phyloP scores from a whole-genome alignment of 2,888 invertebrate genomes.

The Hypselothyrea guttata region DNA sequence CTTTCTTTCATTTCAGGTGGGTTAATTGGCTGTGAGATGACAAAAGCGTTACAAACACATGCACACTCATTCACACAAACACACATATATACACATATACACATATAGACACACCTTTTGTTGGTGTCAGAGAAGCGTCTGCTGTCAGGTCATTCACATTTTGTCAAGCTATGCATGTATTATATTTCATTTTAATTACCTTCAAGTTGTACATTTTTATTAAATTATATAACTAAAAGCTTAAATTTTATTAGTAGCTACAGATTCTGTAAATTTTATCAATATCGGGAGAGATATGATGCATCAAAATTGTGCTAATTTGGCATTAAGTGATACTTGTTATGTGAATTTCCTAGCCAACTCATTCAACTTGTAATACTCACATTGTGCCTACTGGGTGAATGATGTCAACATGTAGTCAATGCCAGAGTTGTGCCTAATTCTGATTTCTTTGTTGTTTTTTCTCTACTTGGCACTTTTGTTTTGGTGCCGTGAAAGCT shows the following conservation, averaged over 20 bases:
- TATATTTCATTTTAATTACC: too few relatives aligned
- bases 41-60: slow-evolving; percentile 50
- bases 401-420: slow-evolving; percentile 28
- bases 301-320: too few relatives aligned
- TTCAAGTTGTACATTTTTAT: too few relatives aligned
- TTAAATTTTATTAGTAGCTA: too few relatives aligned
- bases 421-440: slow-evolving; percentile 4
- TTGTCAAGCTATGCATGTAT: background rate
- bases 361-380: background rate
- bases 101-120: slow-evolving; percentile 19
- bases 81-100: slow-evolving; percentile 4
- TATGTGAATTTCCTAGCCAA: too few relatives aligned
- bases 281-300: too few relatives aligned
- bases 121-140: background rate
- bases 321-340: too few relatives aligned
- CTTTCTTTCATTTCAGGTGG: slow-evolving; percentile 51
- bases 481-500: slow-evolving; percentile 34
- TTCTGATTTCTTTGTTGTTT: slow-evolving; percentile 37
- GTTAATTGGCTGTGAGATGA: slow-evolving; percentile 66
- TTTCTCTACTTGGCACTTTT: slow-evolving; percentile 45
- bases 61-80: slow-evolving; percentile 4
- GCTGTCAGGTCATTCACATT: slow-evolving; percentile 47
- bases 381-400: background rate
- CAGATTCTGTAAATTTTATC: too few relatives aligned
- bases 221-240: too few relatives aligned